Percentiles rank a stretch among this genome's conserved stretches.
Evolutionary conservation across 2,113 vertebrate species (phyloP).

Genomic region (Sigmodon hispidus): DNA sequence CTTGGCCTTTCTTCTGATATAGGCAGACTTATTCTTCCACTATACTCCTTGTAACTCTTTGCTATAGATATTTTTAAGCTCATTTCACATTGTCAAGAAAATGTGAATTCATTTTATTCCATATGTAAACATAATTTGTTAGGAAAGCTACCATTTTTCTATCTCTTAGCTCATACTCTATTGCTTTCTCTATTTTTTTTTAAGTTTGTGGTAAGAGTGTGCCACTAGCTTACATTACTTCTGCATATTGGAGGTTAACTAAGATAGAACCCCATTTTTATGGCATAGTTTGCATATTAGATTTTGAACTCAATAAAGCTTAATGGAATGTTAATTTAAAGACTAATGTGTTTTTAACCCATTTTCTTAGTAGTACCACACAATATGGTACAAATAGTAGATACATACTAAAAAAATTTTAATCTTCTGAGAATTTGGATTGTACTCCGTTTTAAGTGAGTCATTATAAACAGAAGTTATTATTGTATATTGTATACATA

Average conservation of each 20-base stretch:
- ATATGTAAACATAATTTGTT: conserved; percentile 28
- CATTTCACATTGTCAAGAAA: not conserved
- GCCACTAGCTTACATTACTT: not conserved
- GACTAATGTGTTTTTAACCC: conserved; percentile 6
- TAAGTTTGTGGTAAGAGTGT: not conserved
- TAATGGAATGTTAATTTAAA: conserved; percentile 54
- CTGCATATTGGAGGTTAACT: conserved; percentile 7
- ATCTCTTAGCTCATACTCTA: not conserved
- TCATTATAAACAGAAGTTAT: conserved; percentile 66
- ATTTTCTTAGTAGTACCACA: conserved; percentile 36
- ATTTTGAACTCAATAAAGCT: conserved; percentile 40
- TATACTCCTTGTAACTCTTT: not conserved
- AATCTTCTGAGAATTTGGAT: conserved; percentile 45
- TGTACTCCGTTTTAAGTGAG: conserved; percentile 33
- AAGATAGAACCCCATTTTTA: conserved; percentile 37
- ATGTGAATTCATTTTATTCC: not conserved
- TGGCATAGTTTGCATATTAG: not conserved
- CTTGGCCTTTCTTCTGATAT: not conserved
- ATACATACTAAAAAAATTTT: conserved; percentile 40
- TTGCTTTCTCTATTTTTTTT: conserved; percentile 7
- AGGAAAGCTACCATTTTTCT: not conserved
- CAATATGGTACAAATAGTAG: not conserved
- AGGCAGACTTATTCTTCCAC: not conserved
- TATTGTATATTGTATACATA: conserved; percentile 37
- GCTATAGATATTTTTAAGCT: not conserved